A percentile compares a stretch with the other conserved stretches of the same genome.
These are phyloP conservation scores for Argentina silus DNA, from an alignment of 2,797 vertebrate species.

Conservation along the genomic window DNA sequence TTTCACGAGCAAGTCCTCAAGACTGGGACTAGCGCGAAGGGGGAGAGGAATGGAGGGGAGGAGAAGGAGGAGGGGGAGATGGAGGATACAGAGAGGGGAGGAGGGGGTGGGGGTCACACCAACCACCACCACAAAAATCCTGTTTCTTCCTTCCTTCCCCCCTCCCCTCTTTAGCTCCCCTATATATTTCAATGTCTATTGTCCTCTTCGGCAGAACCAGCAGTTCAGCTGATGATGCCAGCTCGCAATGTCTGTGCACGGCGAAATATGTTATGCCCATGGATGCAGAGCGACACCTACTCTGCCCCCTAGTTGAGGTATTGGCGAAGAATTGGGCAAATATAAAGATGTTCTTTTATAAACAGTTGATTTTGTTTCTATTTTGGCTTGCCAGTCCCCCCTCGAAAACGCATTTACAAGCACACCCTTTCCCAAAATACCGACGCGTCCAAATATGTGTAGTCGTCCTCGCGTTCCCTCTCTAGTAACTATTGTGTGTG, in stretches of 20 bases:
- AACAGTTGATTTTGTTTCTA: conserved; percentile 1
- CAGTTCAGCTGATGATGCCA: conserved; percentile 50
- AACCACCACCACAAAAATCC: conserved; percentile 73
- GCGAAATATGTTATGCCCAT: conserved; percentile 49
- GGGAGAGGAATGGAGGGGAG: conserved; percentile 70
- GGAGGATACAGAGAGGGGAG: conserved; percentile 33
- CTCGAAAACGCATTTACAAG: background rate
- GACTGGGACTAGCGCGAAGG: conserved; percentile 70
- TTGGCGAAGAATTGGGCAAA: background rate
- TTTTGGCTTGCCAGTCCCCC: background rate
- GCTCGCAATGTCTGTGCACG: conserved; percentile 9
- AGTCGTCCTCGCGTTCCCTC: background rate
- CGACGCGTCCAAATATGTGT: background rate
- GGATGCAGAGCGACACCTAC: background rate
- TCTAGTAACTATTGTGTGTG: background rate
- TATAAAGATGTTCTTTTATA: background rate
- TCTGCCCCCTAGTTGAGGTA: background rate
- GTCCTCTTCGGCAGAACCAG: conserved; percentile 67
- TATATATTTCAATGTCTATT: conserved; percentile 78
- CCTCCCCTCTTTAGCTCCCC: conserved; percentile 63
- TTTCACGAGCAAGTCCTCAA: conserved; percentile 78
- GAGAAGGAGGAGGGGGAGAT: conserved; percentile 49
- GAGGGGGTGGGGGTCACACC: conserved; percentile 64
- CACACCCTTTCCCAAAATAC: background rate
- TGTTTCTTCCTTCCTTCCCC: conserved; percentile 66